Conservation (phyloP, 2,113 vertebrate species). For the Ictidomys tridecemlineatus region DNA sequence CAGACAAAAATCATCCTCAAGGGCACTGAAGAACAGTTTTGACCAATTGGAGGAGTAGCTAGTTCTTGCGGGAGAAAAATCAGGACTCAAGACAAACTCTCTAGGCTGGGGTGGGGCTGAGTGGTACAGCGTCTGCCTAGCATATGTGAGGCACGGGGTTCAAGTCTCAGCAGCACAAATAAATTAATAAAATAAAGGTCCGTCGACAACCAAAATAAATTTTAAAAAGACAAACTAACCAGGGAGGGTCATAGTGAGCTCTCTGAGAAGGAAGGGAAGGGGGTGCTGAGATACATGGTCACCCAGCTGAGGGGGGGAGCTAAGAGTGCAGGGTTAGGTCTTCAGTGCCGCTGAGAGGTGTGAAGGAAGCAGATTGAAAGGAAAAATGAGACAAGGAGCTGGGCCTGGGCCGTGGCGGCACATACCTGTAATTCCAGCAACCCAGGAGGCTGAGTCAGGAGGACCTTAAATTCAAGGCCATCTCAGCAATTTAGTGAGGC, state of each 20-base stretch:
- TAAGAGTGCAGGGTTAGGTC: background rate
- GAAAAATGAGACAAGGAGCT: background rate
- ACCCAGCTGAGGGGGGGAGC: background rate
- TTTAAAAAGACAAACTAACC: no score
- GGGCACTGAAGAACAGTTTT: constrained; percentile 3
- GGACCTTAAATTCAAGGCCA: no score
- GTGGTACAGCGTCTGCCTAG: no score
- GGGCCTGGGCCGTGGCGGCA: no score
- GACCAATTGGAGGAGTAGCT: background rate
- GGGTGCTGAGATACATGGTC: background rate
- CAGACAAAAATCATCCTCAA: constrained; percentile 56
- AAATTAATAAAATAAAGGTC: no score
- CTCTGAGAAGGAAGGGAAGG: background rate
- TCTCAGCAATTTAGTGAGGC: no score
- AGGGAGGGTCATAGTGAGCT: background rate
- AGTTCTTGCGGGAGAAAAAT: background rate
- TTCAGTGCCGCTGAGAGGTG: background rate
- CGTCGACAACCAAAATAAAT: no score
- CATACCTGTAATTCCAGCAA: no score
- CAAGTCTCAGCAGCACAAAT: no score
- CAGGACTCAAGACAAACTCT: background rate
- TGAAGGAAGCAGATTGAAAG: background rate
- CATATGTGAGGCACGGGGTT: no score
- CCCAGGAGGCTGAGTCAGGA: no score
- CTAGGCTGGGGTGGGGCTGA: no score